A percentile compares a stretch with the other conserved stretches of the same genome.
Conservation (phyloP, 2,113 vertebrate species). For the Entelurus aequoreus region DNA sequence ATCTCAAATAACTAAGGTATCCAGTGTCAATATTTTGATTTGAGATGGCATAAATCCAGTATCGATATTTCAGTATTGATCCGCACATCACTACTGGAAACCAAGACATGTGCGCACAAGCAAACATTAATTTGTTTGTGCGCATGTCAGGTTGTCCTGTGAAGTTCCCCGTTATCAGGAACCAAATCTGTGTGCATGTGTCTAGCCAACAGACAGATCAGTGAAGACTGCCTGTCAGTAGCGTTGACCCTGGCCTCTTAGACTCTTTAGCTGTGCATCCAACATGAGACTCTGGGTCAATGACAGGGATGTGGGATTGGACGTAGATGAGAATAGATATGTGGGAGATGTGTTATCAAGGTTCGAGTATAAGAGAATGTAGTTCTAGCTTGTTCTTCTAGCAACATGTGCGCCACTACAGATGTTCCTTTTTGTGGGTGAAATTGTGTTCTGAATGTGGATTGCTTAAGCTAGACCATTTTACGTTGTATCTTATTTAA, state of each 20-base stretch:
- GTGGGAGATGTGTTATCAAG: not conserved
- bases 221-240: slow-evolving; percentile 83
- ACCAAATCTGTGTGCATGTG: slow-evolving; percentile 78
- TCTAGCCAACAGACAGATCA: slow-evolving; percentile 74
- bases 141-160: slow-evolving; percentile 41
- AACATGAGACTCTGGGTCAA: slow-evolving; percentile 80
- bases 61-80: too few relatives aligned
- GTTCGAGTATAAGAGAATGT: not conserved
- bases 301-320: slow-evolving; percentile 27
- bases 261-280: slow-evolving; percentile 77
- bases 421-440: too few relatives aligned
- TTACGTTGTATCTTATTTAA: slow-evolving; percentile 27
- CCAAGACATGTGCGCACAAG: not conserved
- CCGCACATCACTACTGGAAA: too few relatives aligned
- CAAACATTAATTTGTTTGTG: slow-evolving; percentile 9
- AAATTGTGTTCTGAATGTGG: too few relatives aligned
- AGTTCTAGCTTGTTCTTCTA: too few relatives aligned
- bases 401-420: too few relatives aligned
- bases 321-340: slow-evolving; percentile 37
- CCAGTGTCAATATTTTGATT: too few relatives aligned
- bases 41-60: too few relatives aligned
- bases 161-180: slow-evolving; percentile 80
- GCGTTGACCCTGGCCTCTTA: slow-evolving; percentile 79
- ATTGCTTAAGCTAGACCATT: not conserved
- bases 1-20: too few relatives aligned